Evolutionary conservation across 1,140 invertebrate genomes (phyloP), one percentile per base, ranked within the genome.

Genomic region (Camponotus pennsylvanicus): DNA sequence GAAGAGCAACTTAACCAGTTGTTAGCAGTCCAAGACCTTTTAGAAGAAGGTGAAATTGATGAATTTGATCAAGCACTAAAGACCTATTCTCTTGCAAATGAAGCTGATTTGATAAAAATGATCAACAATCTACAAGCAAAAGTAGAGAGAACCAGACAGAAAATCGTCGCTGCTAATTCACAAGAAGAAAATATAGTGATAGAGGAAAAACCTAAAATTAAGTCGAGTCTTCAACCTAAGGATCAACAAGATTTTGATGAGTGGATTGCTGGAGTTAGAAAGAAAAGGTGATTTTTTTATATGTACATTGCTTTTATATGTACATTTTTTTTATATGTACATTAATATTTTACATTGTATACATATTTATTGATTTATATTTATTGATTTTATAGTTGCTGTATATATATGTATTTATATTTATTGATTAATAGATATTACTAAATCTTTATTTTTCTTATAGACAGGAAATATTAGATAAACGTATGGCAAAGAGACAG

Each of bases 1-100:
- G 98, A 99, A 93, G 97, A 98, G 91, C 97, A 98, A 92, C 93
- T 99, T 27, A 97, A 97, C 91, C 97, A 98, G 86, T 94, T 99
- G 34, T 94, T 97, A 73, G 96, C 97, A 69, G 95, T 98, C 83
- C 97, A 98, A 95, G 97, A 98, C 92, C 94, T 98, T 86, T 94
- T 97, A 75, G 97, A 97, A 88, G 97, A 98, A 93, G 97, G 97
- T 8, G 97, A 98, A 89, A 96, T 96, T 4, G 97, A 97, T 85
- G 97, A 98, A 93, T 97, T 97, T 88, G 96, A 97, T 91, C 96
- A 97, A 94, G 96, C 96, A 27, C 94, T 97, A n/a, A 96, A 96
- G 93, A 94, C 95, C 3, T 96, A 95, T 91, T 96, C 96, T 32
- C 95, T 96, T 45, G 95, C 96, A 77, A 96, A 95, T 87, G 96